Evolutionary conservation across 2,113 vertebrate species (phyloP).

Genomic region (Syngnathoides biaculeatus): DNA sequence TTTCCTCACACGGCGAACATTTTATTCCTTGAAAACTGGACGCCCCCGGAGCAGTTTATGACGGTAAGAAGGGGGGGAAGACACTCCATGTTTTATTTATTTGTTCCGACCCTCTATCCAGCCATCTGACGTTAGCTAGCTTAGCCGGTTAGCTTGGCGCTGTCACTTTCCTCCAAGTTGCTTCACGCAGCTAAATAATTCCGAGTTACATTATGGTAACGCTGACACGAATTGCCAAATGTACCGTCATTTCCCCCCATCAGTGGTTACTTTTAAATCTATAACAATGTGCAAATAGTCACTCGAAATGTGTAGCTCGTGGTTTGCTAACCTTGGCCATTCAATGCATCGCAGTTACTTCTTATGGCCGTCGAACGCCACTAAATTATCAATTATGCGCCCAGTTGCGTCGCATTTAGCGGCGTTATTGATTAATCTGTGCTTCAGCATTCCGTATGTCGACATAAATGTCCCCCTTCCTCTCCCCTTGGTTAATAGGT

Average conservation of each 20-base stretch:
- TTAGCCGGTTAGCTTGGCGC: conserved; percentile 47
- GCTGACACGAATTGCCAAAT: too few species aligned
- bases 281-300: background rate
- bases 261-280: background rate
- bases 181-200: conserved; percentile 22
- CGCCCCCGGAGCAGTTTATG: conserved; percentile 77
- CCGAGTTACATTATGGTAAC: background rate
- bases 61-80: conserved; percentile 66
- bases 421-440: background rate
- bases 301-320: background rate
- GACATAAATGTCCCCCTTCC: background rate
- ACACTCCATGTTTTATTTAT: conserved; percentile 21
- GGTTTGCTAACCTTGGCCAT: conserved; percentile 56
- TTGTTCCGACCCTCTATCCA: background rate
- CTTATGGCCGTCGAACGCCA: background rate
- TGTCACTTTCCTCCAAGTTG: conserved; percentile 63
- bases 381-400: conserved; percentile 16
- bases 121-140: conserved; percentile 52
- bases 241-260: background rate
- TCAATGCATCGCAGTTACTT: conserved; percentile 44
- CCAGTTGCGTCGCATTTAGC: background rate
- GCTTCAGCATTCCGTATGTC: background rate
- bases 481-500: background rate
- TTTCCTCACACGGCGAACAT: conserved; percentile 51
- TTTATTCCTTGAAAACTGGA: conserved; percentile 74